Evolutionary conservation across 1,140 invertebrate species (phyloP).

Genomic region (Palaemon carinicauda): DNA sequence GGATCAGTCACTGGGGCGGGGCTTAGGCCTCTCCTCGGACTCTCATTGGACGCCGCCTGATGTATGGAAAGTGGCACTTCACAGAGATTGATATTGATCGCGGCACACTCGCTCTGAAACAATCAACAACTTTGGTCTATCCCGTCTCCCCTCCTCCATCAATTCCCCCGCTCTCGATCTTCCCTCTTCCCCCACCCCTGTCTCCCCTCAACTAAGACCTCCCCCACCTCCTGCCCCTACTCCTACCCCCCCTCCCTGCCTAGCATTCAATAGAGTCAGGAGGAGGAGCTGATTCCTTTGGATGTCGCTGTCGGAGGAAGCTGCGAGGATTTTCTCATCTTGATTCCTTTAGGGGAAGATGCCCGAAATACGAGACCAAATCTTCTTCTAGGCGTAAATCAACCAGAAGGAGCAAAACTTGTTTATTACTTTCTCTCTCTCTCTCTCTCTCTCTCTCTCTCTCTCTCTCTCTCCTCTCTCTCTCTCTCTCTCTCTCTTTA

Average conservation of each 20-base stretch:
- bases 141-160: not conserved
- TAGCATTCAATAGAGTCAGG: constrained; percentile 45
- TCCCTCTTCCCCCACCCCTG: not conserved
- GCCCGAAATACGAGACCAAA: not conserved
- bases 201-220: not conserved
- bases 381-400: not conserved
- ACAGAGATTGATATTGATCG: constrained; percentile 58
- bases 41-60: constrained; percentile 55
- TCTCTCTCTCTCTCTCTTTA: too few relatives aligned
- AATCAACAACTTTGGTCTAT: constrained; percentile 56
- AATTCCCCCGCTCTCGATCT: not conserved
- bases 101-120: constrained; percentile 57
- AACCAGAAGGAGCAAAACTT: not conserved
- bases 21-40: constrained; percentile 32
- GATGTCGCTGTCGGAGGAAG: constrained; percentile 34
- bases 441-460: constrained; percentile 4
- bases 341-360: not conserved
- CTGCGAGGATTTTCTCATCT: constrained; percentile 11
- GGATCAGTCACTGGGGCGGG: constrained; percentile 51
- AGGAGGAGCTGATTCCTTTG: constrained; percentile 47
- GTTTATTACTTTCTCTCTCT: not conserved
- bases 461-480: not conserved
- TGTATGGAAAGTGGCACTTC: constrained; percentile 59
- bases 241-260: not conserved
- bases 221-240: not conserved